Conservation (phyloP, 2,888 invertebrate species). For the Agonopterix heracliana region DNA sequence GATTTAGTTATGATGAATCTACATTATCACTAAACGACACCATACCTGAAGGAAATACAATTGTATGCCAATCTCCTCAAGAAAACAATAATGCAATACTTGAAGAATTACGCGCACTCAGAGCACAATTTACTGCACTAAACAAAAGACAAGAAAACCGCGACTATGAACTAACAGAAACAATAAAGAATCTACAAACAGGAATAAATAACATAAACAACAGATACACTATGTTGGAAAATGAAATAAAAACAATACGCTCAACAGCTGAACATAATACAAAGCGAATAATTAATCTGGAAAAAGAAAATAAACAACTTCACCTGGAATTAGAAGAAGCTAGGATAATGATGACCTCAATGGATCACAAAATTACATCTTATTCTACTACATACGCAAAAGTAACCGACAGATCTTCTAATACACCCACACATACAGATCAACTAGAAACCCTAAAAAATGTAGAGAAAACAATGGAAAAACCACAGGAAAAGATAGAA, state of each 20-base stretch:
- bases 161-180: background rate
- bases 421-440: background rate
- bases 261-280: background rate
- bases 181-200: background rate
- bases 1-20: background rate
- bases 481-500: background rate
- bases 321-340: background rate
- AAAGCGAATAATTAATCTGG: background rate
- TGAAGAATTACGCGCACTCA: background rate
- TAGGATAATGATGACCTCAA: background rate
- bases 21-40: background rate
- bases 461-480: background rate
- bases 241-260: background rate
- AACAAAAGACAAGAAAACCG: background rate
- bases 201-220: background rate
- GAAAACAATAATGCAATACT: background rate
- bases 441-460: background rate
- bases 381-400: background rate
- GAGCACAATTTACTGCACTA: background rate
- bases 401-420: background rate
- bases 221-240: background rate
- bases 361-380: background rate
- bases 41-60: background rate
- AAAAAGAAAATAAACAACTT: background rate
- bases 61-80: too few relatives aligned